Conservation (phyloP, 1,140 invertebrate species). For the Brachionus paranguensis region DNA sequence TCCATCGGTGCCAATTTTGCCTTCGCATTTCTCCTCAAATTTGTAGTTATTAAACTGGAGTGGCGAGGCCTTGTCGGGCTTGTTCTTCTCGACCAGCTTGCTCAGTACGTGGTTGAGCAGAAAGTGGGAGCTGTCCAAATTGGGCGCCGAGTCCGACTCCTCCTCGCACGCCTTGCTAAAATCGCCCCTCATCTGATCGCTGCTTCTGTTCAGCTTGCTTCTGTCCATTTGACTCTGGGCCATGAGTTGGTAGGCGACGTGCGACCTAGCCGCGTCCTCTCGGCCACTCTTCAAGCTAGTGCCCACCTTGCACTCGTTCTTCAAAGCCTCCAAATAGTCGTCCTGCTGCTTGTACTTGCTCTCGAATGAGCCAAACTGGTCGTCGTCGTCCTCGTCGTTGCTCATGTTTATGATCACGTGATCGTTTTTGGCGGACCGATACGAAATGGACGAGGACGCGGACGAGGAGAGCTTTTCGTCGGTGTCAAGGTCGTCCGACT, state of each 20-base stretch:
- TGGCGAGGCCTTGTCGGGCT: background rate
- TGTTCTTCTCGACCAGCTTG: background rate
- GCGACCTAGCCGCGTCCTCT: background rate
- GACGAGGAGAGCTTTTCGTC: conserved; percentile 6
- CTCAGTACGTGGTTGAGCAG: background rate
- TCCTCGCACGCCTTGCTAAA: background rate
- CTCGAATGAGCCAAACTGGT: background rate
- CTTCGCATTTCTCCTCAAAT: background rate
- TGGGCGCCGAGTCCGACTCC: background rate
- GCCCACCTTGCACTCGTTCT: conserved; percentile 15
- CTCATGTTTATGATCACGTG: conserved; percentile 15
- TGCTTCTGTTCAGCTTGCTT: background rate
- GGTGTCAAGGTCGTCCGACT: background rate
- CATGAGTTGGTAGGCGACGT: background rate
- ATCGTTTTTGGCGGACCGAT: background rate
- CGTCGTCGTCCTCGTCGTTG: background rate
- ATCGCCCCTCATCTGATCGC: background rate
- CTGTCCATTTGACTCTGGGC: background rate
- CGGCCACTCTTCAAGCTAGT: background rate
- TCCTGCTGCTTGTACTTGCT: conserved; percentile 25
- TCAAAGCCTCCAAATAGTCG: background rate
- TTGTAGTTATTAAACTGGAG: conserved; percentile 33
- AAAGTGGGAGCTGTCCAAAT: background rate
- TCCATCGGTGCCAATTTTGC: background rate
- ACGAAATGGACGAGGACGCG: background rate